Base-by-base conservation (phyloP, 1,140 invertebrate genomes). In the Ceratosolen fusciceps region DNA sequence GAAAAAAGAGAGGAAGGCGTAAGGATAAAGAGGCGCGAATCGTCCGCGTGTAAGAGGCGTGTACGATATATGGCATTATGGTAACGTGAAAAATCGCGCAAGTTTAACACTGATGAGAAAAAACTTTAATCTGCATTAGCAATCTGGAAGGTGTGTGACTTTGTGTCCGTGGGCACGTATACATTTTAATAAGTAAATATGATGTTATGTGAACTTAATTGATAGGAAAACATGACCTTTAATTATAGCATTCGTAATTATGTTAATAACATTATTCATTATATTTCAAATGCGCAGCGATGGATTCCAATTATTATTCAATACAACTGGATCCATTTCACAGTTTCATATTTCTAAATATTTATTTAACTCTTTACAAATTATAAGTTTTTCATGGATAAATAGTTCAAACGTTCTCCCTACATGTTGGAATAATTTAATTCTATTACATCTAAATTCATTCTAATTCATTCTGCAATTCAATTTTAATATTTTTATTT, bases 121-220 rank as follows among this genome's bases (percentile, higher is more conserved):
- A 77, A 77, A 77, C 70, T n/a, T 58, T 58, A 8, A 77, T 77
- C 52, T 70, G 75, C 54, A 77, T 71, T 77, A 39, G 65, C 54
- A 8, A 37, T 43, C 37, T 47, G 34, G 34, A 77, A 70, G 67
- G 75, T 77, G 75, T 77, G 75, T 77, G 67, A 31, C 67, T 77
- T 71, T 77, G 58, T 77, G 65, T 34, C 8, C 12, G n/a, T 29
- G 74, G 72, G 24, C 16, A 65, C 52, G 26, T 65, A 54, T 8
- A 72, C n/a, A 62, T 62, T 47, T 31, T 21, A 47, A 31, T 49
- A 60, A 60, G 47, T 43, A 43, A 77, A 68, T 39, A 58, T 39
- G 37, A 24, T 37, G 47, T 77, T 77, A 77, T 67, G 75, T 71
- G 75, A 70, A 58, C 39, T 71, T 39, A 19, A 77, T 77, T 52